A percentile compares a stretch with the other conserved stretches of the same genome.
phyloP scores from a whole-genome alignment of 2,797 vertebrate genomes.

The Erethizon dorsatum region DNA sequence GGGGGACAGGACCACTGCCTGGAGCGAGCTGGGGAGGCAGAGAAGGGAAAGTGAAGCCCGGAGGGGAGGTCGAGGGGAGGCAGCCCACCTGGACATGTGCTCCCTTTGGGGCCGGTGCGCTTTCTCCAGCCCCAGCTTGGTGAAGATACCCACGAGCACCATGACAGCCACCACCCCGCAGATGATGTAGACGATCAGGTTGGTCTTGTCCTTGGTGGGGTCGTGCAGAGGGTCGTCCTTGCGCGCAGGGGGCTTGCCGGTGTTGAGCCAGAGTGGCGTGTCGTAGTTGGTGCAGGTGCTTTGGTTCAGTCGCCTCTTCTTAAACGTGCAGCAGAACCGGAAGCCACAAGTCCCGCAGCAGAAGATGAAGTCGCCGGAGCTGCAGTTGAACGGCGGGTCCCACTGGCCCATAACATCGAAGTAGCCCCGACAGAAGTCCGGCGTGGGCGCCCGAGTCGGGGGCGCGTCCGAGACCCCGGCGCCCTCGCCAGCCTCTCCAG shows the following conservation, averaged over 20 bases:
- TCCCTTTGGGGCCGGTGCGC: constrained; percentile 98
- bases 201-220: constrained; percentile 98
- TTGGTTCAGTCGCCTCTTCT: constrained; percentile 96
- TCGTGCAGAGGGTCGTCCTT: constrained; percentile 95
- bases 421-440: constrained; percentile 97
- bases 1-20: neutral
- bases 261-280: constrained; percentile 96
- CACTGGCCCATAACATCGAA: constrained; percentile 99
- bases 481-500: constrained; percentile 92
- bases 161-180: constrained; percentile 99
- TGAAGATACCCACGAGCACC: constrained; percentile 99
- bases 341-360: constrained; percentile 99
- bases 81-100: constrained; percentile 97
- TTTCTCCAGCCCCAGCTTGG: constrained; percentile 97
- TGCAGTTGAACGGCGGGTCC: constrained; percentile 98
- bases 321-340: constrained; percentile 98
- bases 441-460: constrained; percentile 92
- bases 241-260: constrained; percentile 95
- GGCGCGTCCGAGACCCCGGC: constrained; percentile 93
- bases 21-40: neutral
- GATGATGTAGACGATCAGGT: constrained; percentile 99
- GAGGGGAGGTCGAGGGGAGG: constrained; percentile 34
- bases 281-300: constrained; percentile 98
- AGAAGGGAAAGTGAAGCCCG: neutral
- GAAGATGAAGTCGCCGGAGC: constrained; percentile 96